Evolutionary conservation across 2,888 invertebrate species (phyloP), one percentile per base, ranked within the genome.

Genomic region (Melolontha melolontha): DNA sequence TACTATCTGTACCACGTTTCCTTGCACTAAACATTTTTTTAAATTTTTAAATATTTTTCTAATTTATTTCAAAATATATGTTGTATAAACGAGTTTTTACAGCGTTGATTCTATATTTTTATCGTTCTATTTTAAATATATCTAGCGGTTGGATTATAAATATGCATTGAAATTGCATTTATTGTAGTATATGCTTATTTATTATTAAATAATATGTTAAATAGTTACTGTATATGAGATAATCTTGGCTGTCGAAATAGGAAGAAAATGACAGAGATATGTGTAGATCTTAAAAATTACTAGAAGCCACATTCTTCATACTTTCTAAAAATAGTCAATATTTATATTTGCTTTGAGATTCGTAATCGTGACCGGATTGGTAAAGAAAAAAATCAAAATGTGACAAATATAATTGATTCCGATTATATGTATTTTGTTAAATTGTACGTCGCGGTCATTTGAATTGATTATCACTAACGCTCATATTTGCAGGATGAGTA

Each of bases 401-500:
- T 54, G 40, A 49, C 57, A 62, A 66, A 59, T 65, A 50, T 42
- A 47, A 57, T 69, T 62, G 52, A 54, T 69, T 42, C 52, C 41
- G 42, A 52, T 62, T 49, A 17, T 29, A 40, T 69, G 65, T 70
- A 68, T 66, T 69, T 69, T 62, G 54, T 67, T 69, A 66, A 69
- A 69, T 69, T 69, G 63, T 67, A 40, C 47, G 72, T 74, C 73
- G 72, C 75, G 69, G 72, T 74, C 72, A 75, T 77, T 76, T 75
- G 74, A 77, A 77, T 78, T 77, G 75, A 77, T 75, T 69, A 71
- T 44, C 50, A 50, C 59, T 50, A 51, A 62, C 63, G 63, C 66
- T 73, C 68, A 75, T 72, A 73, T 77, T 77, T 73, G 67, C 63
- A 76, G 77, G 72, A 77, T 57, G 74, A 74, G 16, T 75, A 71